phyloP scores from a whole-genome alignment of 2,888 invertebrate genomes.

The Pterobdella sp. region DNA sequence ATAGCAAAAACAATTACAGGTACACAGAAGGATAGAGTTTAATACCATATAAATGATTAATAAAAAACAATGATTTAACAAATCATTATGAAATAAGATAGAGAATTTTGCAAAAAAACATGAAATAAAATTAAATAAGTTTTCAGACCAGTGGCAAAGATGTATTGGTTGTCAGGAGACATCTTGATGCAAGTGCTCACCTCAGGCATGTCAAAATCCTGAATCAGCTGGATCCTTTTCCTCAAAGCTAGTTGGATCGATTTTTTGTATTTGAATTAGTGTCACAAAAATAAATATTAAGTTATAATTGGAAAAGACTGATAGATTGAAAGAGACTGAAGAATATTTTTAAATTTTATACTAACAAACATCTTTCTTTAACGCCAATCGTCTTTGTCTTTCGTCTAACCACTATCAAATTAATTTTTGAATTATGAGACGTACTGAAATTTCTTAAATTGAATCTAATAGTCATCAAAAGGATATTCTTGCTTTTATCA shows the following conservation, averaged over 20 bases:
- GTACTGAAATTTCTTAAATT: background rate
- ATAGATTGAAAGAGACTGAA: background rate
- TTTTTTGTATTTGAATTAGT: background rate
- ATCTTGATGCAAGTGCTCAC: constrained; percentile 75
- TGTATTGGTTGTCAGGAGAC: constrained; percentile 55
- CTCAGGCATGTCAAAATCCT: constrained; percentile 98
- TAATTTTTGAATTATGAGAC: background rate
- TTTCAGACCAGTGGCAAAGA: constrained; percentile 19
- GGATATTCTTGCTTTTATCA: no score
- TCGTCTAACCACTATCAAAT: constrained; percentile 22
- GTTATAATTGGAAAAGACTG: background rate
- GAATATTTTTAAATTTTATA: background rate
- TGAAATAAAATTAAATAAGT: background rate
- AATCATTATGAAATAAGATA: no score
- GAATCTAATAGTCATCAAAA: no score
- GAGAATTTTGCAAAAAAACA: background rate
- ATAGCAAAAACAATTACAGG: no score
- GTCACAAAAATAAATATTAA: background rate
- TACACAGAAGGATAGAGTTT: no score
- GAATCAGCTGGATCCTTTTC: constrained; percentile 85
- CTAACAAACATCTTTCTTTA: constrained; percentile 23
- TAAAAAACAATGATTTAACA: no score
- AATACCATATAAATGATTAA: no score
- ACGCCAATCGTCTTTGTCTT: constrained; percentile 9
- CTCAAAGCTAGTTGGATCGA: constrained; percentile 61